Base-by-base conservation (phyloP, 2,113 vertebrate species). In the Acanthisitta chloris region DNA sequence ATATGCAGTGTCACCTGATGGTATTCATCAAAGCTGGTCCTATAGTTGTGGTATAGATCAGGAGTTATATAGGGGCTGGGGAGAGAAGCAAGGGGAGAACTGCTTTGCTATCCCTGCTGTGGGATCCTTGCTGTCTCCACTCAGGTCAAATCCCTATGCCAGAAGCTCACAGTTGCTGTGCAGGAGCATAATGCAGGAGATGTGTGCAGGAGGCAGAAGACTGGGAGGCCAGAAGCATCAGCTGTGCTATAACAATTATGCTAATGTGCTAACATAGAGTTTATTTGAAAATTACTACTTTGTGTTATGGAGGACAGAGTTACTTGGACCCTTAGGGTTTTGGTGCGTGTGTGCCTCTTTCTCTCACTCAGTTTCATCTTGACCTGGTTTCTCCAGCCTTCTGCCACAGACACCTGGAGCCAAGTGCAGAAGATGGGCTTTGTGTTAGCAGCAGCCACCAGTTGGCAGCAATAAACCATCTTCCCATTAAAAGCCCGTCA, bases 181-280 rank as follows among this genome's bases (percentile, higher is more conserved):
- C 71, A 86, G 46, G 28, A 95, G 29, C 1, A 9, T 81, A 84
- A 94, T 20, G 55, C 55, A 79, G 34, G 55, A 90, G n/a, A 40
- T 51, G 24, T 84, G 34, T 78, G 45, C 72, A 83, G 42, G 14
- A 88, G 36, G 85, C 66, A 91, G 76, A 78, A 79, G 76, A 86
- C 0, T 92, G 86, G 57, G 91, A 90, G 72, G 48, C 38, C 67
- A 65, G 76, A 74, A 93, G 28, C 57, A 93, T 93, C 90, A 90
- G 71, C 76, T 93, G 76, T 78, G 73, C 28, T 88, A 81, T 79
- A 90, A 93, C 93, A 94, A 70, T 43, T 83, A 92, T 82, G 78
- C 8, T 92, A 83, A 93, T 81, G 6, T 52, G 46, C 2, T 74
- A 76, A 83, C 83, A 83, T 31, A 6, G 25, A 57, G 11, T 74